These are phyloP conservation scores for Acromyrmex echinatior DNA, from an alignment of 1,140 invertebrate species.

Conservation along the genomic window DNA sequence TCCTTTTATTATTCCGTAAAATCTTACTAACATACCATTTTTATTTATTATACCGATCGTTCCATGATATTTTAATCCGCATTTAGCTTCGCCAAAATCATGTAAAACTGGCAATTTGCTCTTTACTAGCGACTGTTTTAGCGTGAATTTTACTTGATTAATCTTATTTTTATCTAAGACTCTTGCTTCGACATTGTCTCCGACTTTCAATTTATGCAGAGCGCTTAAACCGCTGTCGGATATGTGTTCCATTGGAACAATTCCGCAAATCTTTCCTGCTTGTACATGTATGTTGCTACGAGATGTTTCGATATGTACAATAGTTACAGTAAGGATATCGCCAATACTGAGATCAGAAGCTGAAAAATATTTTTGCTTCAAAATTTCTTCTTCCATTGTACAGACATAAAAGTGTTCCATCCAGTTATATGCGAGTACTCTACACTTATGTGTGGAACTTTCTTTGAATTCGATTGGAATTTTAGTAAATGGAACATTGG, in stretches of 20 bases:
- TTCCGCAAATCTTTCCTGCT: slow-evolving; percentile 81
- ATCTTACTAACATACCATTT: slow-evolving; percentile 87
- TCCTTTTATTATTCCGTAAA: slow-evolving; percentile 88
- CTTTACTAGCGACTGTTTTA: slow-evolving; percentile 88
- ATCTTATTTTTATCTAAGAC: slow-evolving; percentile 85
- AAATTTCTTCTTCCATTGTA: slow-evolving; percentile 87
- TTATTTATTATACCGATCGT: slow-evolving; percentile 86
- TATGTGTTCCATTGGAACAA: slow-evolving; percentile 78
- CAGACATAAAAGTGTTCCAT: slow-evolving; percentile 88
- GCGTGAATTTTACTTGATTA: slow-evolving; percentile 86
- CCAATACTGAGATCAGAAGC: slow-evolving; percentile 87
- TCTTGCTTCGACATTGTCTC: slow-evolving; percentile 86
- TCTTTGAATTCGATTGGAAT: slow-evolving; percentile 85
- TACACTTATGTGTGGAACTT: slow-evolving; percentile 87
- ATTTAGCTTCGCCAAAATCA: slow-evolving; percentile 84
- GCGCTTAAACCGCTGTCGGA: slow-evolving; percentile 75
- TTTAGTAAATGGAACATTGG: slow-evolving; percentile 83
- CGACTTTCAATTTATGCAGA: slow-evolving; percentile 83
- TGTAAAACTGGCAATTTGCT: slow-evolving; percentile 85
- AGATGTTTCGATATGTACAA: slow-evolving; percentile 80
- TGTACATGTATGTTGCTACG: slow-evolving; percentile 80
- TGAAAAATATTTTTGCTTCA: slow-evolving; percentile 86
- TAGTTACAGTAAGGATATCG: slow-evolving; percentile 85
- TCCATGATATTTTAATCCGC: slow-evolving; percentile 87
- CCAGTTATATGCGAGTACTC: slow-evolving; percentile 87